Conservation (phyloP, 2,888 invertebrate species). For the Pomacea canaliculata region DNA sequence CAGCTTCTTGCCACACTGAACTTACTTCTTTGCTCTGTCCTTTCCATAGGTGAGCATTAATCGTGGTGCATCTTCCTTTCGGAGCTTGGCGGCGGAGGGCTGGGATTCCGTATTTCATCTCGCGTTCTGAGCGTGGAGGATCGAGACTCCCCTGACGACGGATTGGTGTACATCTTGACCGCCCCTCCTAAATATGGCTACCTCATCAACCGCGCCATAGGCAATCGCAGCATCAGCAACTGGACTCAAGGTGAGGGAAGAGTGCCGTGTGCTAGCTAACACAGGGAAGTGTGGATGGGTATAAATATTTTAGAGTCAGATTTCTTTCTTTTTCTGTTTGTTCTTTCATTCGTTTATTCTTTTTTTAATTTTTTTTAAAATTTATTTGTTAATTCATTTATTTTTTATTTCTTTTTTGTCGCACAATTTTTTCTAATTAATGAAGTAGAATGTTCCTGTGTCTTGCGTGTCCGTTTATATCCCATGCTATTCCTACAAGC, state of each 20-base stretch:
- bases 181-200: constrained; percentile 60
- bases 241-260: constrained; percentile 68
- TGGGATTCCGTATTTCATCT: constrained; percentile 60
- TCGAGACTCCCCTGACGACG: constrained; percentile 58
- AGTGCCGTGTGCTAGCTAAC: too few species aligned
- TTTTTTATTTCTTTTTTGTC: too few species aligned
- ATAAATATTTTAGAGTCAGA: too few species aligned
- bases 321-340: not conserved
- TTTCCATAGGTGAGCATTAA: constrained; percentile 51
- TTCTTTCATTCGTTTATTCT: not conserved
- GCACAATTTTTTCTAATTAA: too few species aligned
- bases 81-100: constrained; percentile 44
- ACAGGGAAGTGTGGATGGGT: too few species aligned
- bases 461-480: too few species aligned
- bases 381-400: too few species aligned
- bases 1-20: too few species aligned
- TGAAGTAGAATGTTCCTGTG: too few species aligned
- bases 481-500: too few species aligned
- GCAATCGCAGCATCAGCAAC: constrained; percentile 50
- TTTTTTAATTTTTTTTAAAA: not conserved
- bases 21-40: too few species aligned
- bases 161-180: constrained; percentile 58
- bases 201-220: constrained; percentile 52
- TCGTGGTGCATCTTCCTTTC: constrained; percentile 58
- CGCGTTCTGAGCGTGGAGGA: constrained; percentile 61